A percentile compares a stretch with the other conserved stretches of the same genome.
Conservation (phyloP, 2,113 vertebrate genomes). For the Hirundichthys speculiger region DNA sequence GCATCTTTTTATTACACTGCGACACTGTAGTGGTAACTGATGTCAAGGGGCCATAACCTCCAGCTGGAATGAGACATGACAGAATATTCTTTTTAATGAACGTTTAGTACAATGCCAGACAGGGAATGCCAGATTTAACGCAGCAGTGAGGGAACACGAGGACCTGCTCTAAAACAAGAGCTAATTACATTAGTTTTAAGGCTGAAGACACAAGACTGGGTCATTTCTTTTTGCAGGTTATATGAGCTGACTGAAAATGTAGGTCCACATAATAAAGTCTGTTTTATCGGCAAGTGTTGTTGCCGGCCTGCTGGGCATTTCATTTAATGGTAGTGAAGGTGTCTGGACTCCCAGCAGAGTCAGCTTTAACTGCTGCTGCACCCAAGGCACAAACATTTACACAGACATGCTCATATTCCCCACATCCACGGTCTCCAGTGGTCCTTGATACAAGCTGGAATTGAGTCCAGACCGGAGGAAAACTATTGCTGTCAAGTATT, state of each 20-base stretch:
- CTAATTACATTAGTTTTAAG: conserved; percentile 9
- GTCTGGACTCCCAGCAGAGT: neutral
- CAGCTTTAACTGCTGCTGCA: neutral
- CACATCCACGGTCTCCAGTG: neutral
- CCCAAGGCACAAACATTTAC: neutral
- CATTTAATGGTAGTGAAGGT: neutral
- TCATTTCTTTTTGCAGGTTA: conserved; percentile 22
- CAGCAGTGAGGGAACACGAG: neutral
- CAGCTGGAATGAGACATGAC: neutral
- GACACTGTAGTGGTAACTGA: neutral
- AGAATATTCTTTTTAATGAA: neutral
- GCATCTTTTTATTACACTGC: neutral
- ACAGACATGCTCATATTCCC: neutral
- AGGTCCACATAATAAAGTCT: conserved; percentile 17
- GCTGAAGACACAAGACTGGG: conserved; percentile 3
- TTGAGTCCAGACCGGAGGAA: neutral
- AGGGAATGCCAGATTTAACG: conserved; percentile 3
- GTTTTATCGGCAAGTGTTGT: conserved; percentile 16
- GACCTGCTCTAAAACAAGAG: neutral
- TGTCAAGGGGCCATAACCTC: neutral
- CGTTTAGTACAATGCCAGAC: no score
- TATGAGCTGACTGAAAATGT: conserved; percentile 27
- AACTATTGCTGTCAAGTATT: neutral
- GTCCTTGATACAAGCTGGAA: neutral
- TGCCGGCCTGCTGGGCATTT: neutral